Conservation (phyloP, 1,140 invertebrate genomes). For the Lasaia peninsularis region DNA sequence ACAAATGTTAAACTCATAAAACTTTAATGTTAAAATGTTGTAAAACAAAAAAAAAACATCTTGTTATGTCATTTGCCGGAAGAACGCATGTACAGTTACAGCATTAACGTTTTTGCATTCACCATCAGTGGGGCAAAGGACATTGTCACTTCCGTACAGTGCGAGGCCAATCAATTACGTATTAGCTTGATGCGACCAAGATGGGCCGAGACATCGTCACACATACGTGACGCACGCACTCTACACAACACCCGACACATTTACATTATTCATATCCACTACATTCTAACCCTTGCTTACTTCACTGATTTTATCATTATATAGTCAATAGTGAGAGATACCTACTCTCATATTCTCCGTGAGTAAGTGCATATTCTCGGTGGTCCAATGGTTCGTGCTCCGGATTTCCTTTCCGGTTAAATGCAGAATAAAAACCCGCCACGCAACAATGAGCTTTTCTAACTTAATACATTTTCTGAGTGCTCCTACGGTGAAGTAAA, state of each 20-base stretch:
- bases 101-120: conserved; percentile 70
- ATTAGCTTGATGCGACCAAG: conserved; percentile 71
- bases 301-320: too few relatives aligned
- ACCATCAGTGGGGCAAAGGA: conserved; percentile 60
- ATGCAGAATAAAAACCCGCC: too few relatives aligned
- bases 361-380: too few relatives aligned
- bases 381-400: too few relatives aligned
- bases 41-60: neutral
- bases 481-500: too few relatives aligned
- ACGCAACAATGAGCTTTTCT: too few relatives aligned
- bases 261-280: neutral
- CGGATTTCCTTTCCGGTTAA: too few relatives aligned
- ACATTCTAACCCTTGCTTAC: neutral
- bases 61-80: conserved; percentile 36
- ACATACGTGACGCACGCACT: neutral
- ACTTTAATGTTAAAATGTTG: neutral
- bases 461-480: too few relatives aligned
- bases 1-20: too few relatives aligned
- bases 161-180: conserved; percentile 72
- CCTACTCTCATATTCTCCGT: too few relatives aligned
- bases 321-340: too few relatives aligned
- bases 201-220: conserved; percentile 42
- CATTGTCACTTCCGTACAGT: conserved; percentile 41
- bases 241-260: neutral
- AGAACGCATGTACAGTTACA: conserved; percentile 54